Percentiles rank a stretch among this genome's conserved stretches.
Conservation (phyloP, 2,797 vertebrate genomes). For the Pseudocheirus occidentalis region DNA sequence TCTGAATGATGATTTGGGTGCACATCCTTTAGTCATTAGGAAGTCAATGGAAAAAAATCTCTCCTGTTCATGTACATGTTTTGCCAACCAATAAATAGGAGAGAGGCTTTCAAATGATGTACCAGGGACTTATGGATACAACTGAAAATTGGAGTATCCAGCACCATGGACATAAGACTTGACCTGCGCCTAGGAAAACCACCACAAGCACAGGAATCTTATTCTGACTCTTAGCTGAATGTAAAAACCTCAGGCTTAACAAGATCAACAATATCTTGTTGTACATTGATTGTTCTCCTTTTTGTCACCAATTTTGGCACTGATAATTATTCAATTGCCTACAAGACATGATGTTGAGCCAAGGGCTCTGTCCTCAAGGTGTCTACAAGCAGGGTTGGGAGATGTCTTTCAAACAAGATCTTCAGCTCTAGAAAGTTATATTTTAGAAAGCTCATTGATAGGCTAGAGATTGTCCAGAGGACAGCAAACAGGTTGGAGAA, state of each 20-base stretch:
- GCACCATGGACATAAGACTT: not conserved
- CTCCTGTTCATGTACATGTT: not conserved
- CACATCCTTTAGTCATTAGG: not conserved
- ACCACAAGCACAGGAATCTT: not conserved
- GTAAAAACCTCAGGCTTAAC: not conserved
- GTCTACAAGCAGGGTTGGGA: not conserved
- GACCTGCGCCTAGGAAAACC: not conserved
- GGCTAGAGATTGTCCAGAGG: not conserved
- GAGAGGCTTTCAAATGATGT: not conserved
- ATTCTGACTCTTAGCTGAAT: not conserved
- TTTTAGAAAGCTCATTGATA: not conserved
- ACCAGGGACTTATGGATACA: not conserved
- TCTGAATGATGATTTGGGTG: not conserved
- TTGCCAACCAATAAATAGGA: not conserved
- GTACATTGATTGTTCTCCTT: not conserved
- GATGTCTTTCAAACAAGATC: no score
- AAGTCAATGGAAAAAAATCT: not conserved
- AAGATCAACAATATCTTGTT: not conserved
- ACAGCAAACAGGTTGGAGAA: not conserved
- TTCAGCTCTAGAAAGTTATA: not conserved
- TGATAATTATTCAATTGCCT: not conserved
- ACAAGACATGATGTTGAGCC: not conserved
- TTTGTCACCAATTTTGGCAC: not conserved
- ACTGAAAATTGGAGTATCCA: not conserved
- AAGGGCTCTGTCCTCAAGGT: not conserved